phyloP scores from a whole-genome alignment of 2,888 invertebrate genomes.

The Acutogordius australiensis region DNA sequence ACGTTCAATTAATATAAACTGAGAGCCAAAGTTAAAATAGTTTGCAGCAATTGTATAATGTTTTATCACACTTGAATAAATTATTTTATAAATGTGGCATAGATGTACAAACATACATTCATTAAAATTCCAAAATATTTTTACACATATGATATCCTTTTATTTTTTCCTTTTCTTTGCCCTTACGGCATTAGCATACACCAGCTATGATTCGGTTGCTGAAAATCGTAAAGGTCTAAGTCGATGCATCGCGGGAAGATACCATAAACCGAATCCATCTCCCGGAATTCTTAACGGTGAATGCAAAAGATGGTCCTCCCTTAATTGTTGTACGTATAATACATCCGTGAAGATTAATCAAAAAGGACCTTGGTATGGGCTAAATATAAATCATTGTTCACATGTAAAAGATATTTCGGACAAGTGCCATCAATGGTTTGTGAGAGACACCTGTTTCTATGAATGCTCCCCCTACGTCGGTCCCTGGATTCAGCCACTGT shows the following conservation, averaged over 20 bases:
- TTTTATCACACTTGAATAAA: no score
- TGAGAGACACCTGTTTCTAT: neutral
- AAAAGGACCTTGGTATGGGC: neutral
- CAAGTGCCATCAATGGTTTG: neutral
- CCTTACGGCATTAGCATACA: no score
- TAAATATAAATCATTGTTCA: neutral
- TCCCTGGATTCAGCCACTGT: constrained; percentile 1
- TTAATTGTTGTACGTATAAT: neutral
- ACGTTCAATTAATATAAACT: no score
- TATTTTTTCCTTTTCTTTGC: no score
- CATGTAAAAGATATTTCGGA: neutral
- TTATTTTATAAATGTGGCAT: no score
- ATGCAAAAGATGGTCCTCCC: neutral
- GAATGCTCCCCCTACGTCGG: constrained; percentile 3
- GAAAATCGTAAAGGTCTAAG: no score
- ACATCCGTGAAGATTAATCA: neutral
- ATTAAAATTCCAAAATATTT: no score
- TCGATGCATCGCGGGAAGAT: neutral
- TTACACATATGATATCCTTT: no score
- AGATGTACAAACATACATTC: no score
- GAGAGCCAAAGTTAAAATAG: no score
- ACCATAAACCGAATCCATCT: neutral
- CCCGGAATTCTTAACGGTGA: neutral
- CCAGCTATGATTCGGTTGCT: no score
- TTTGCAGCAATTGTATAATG: no score